Conservation (phyloP, 2,888 invertebrate genomes). For the Acheta domesticus region DNA sequence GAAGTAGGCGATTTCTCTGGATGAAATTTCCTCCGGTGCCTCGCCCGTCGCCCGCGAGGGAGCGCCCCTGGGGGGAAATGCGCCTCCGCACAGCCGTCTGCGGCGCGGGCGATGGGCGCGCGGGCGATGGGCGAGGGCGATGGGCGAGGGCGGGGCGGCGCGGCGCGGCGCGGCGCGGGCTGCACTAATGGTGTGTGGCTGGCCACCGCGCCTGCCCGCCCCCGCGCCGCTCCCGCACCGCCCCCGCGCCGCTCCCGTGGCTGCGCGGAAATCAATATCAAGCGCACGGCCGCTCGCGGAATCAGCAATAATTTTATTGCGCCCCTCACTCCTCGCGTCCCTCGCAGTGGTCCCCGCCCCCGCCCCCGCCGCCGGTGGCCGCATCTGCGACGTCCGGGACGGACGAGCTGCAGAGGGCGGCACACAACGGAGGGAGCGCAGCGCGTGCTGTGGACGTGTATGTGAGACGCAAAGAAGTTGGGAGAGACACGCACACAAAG, state of each 20-base stretch:
- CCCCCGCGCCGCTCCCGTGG: not conserved
- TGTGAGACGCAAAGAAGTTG: no score
- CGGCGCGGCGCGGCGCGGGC: not conserved
- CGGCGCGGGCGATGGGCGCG: not conserved
- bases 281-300: not conserved
- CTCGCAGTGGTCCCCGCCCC: not conserved
- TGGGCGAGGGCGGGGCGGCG: not conserved
- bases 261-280: not conserved
- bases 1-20: not conserved
- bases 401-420: no score
- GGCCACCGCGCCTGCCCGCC: not conserved
- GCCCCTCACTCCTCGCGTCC: not conserved
- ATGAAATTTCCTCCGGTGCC: not conserved
- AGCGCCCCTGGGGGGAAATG: not conserved
- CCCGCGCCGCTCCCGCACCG: not conserved
- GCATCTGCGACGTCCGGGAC: no score
- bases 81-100: not conserved
- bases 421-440: no score
- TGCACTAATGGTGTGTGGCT: conserved; percentile 18
- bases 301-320: conserved; percentile 18
- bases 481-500: no score
- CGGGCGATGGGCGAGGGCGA: not conserved
- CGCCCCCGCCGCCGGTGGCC: no score
- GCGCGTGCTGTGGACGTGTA: no score
- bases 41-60: not conserved